Evolutionary conservation across 2,113 vertebrate species (phyloP).

Genomic region (Astur gentilis): DNA sequence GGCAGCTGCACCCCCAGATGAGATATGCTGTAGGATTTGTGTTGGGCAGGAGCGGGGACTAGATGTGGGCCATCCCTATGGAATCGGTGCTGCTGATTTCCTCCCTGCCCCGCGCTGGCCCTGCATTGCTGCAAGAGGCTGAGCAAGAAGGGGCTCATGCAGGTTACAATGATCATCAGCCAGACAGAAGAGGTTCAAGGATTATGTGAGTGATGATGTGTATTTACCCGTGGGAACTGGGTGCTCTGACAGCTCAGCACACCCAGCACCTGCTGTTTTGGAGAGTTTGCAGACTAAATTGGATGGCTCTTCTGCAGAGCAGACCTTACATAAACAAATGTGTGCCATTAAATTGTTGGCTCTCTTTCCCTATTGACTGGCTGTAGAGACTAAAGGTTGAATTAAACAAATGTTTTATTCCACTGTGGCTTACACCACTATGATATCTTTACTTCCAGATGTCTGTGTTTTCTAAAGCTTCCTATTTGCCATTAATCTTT

Average conservation of each 20-base stretch:
- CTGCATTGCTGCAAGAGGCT: not conserved
- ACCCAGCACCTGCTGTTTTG: constrained; percentile 16
- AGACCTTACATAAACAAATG: constrained; percentile 17
- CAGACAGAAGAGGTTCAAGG: not conserved
- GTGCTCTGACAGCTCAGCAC: not conserved
- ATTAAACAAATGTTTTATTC: constrained; percentile 53
- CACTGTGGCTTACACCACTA: constrained; percentile 23
- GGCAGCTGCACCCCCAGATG: not conserved
- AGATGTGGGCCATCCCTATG: not conserved
- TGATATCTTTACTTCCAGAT: constrained; percentile 61
- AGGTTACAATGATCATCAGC: not conserved
- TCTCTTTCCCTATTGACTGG: constrained; percentile 2
- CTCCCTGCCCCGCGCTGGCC: not conserved
- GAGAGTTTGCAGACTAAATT: not conserved
- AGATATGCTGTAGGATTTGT: not conserved
- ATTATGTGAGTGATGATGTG: not conserved
- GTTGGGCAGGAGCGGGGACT: not conserved
- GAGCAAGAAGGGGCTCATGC: not conserved
- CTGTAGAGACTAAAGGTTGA: constrained; percentile 24
- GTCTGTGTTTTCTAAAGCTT: constrained; percentile 45
- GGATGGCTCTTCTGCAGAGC: not conserved
- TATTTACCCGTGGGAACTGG: accelerated
- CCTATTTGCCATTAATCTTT: constrained; percentile 44
- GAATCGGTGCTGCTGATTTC: not conserved
- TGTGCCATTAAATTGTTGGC: constrained; percentile 13